A percentile compares a stretch with the other conserved stretches of the same genome.
These are phyloP conservation scores for Datnioides undecimradiatus DNA, from an alignment of 2,113 vertebrate species.

Conservation along the genomic window DNA sequence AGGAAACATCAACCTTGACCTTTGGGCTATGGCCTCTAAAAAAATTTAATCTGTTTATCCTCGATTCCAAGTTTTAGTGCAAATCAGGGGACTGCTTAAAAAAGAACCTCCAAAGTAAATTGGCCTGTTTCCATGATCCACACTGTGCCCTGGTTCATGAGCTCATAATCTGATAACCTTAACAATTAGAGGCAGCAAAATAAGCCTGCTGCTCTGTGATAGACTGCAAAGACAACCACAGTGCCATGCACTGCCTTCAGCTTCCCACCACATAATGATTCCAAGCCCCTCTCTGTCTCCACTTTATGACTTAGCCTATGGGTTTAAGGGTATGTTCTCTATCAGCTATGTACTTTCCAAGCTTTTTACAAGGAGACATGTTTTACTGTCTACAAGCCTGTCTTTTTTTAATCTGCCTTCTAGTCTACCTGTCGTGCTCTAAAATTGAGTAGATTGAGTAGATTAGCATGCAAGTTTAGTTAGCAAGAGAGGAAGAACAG, in stretches of 20 bases:
- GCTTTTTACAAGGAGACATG: conserved; percentile 39
- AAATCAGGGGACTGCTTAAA: neutral
- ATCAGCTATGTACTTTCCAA: conserved; percentile 51
- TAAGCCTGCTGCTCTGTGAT: conserved; percentile 25
- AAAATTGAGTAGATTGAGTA: conserved; percentile 6
- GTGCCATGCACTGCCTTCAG: conserved; percentile 19
- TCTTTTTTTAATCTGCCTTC: conserved; percentile 24
- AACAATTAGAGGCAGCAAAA: conserved; percentile 14
- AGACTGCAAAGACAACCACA: conserved; percentile 45
- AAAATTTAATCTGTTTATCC: no score
- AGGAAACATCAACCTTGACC: no score
- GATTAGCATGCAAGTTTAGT: no score
- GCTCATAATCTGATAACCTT: conserved; percentile 22
- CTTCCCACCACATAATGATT: conserved; percentile 61
- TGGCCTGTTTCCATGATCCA: conserved; percentile 15
- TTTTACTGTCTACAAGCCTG: conserved; percentile 38
- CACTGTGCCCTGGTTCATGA: neutral
- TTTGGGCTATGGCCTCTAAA: no score
- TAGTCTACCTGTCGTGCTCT: neutral
- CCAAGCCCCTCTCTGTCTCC: conserved; percentile 43
- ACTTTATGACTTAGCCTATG: conserved; percentile 37
- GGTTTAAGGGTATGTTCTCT: conserved; percentile 18
- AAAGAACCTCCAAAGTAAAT: conserved; percentile 5
- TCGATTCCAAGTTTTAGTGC: no score
- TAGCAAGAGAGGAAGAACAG: no score